Base-by-base conservation (phyloP, 2,113 vertebrate species). In the Channa argus region DNA sequence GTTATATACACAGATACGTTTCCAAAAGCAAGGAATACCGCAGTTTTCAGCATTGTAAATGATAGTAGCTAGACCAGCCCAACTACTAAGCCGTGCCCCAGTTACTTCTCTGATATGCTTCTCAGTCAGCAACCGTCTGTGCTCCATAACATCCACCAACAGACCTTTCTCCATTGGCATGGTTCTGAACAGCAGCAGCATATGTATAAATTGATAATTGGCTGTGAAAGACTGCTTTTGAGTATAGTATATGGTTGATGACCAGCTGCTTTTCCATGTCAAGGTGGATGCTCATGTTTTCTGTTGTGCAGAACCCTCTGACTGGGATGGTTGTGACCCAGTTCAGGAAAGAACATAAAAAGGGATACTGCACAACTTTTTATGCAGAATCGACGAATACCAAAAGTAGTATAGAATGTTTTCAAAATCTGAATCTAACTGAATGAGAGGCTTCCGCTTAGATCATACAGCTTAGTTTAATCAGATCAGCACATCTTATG, bases 191-290 rank as follows among this genome's bases (percentile, higher is more conserved):
- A 56, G 45, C 37, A 64, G 62, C 58, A 47, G 50, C 71, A 81
- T 62, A 63, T 70, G 46, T 73, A 67, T 87, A 39, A 79, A 80
- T 82, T 2, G 71, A 74, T 82, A 61, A 65, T 79, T n/a, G 45
- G 60, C 68, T 55, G 14, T 78, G 60, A 46, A 68, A 50, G 73
- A 73, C 78, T 77, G 63, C 71, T 83, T 79, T 85, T 73, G 60
- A 49, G 60, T 44, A 24, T 49, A 75, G 38, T 43, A 49, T 45
- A 34, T 61, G 36, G 24, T 62, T 76, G 61, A 61, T 87, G 64
- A 84, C 79, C 67, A 72, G 76, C 74, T 78, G 73, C 71, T 74
- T 70, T 69, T 13, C 8, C 14, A 8, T 53, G 36, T 63, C 33
- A 9, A 24, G 5, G 14, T 41, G 36, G 54, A 33, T 41, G 44